Conservation (phyloP, 2,888 invertebrate species). For the Eupsilia transversa region DNA sequence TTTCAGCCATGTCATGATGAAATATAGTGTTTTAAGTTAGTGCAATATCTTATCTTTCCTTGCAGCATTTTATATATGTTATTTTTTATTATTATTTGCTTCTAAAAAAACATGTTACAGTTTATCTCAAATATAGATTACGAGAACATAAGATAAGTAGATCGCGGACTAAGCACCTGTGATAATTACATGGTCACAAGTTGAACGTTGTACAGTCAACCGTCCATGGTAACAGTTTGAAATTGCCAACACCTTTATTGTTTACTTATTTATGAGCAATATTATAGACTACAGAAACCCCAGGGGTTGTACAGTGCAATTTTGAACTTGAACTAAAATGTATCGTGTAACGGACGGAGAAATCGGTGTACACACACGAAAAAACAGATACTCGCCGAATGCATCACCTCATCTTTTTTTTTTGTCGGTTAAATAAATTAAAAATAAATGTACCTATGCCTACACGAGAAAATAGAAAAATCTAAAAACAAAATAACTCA, state of each 20-base stretch:
- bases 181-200: slow-evolving; percentile 59
- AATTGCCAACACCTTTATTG: background rate
- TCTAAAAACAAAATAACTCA: background rate
- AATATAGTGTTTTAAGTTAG: slow-evolving; percentile 25
- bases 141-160: slow-evolving; percentile 49
- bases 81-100: slow-evolving; percentile 10
- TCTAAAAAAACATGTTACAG: slow-evolving; percentile 17
- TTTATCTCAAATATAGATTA: slow-evolving; percentile 53
- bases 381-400: background rate
- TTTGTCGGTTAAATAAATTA: background rate
- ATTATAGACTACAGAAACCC: background rate
- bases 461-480: background rate
- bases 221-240: background rate
- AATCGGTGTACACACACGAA: too few species aligned
- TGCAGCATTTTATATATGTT: slow-evolving; percentile 19
- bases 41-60: slow-evolving; percentile 46
- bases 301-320: background rate
- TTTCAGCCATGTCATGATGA: slow-evolving; percentile 21
- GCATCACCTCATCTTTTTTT: background rate
- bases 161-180: slow-evolving; percentile 17
- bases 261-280: background rate
- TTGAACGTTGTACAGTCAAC: slow-evolving; percentile 18
- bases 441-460: background rate
- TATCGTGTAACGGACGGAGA: background rate
- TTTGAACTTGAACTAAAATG: background rate